Evolutionary conservation across 2,888 invertebrate species (phyloP), one percentile per base, ranked within the genome.

Genomic region (Mimachlamys varia): DNA sequence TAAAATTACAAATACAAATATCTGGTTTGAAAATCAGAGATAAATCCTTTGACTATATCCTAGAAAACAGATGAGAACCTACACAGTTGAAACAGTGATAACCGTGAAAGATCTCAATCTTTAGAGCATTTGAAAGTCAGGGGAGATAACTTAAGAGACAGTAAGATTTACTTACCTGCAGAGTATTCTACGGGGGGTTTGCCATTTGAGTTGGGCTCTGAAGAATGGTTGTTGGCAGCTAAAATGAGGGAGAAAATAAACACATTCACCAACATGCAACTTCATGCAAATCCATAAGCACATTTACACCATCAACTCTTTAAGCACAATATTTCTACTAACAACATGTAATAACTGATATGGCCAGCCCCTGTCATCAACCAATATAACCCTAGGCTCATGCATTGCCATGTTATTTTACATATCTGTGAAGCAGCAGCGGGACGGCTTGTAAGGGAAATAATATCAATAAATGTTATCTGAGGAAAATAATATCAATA

Each of bases 231-330:
- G 33, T 76, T 76, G 76, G 76, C 76, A 76, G 2, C 76, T 76
- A 76, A 76, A 76, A 76, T 76, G 33, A 76, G 33, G 76, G 27
- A 76, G 76, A 76, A 33, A 76, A 76, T 33, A 76, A 76, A 76
- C 27, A 76, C 76, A 76, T 76, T 53, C 19, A 76, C 76, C 76
- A 76, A 76, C 76, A 76, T 76, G 76, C 76, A 76, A 76, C 33
- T 33, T 76, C 76, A 76, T 76, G 76, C 76, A 76, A 76, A 76
- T 76, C 76, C 76, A 33, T 76, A 76, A 76, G 76, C 76, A 76
- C 76, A 76, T 76, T 27, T 76, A 76, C 13, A 27, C 27, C 76
- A 76, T 33, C 12, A 76, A 33, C 33, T 13, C 76, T 33, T 7
- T 12, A 76, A 27, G n/a, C 13, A 76, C 76, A 76, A 76, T 33